These are phyloP conservation scores for Pollicipes pollicipes DNA, from an alignment of 1,140 invertebrate species.

Conservation along the genomic window DNA sequence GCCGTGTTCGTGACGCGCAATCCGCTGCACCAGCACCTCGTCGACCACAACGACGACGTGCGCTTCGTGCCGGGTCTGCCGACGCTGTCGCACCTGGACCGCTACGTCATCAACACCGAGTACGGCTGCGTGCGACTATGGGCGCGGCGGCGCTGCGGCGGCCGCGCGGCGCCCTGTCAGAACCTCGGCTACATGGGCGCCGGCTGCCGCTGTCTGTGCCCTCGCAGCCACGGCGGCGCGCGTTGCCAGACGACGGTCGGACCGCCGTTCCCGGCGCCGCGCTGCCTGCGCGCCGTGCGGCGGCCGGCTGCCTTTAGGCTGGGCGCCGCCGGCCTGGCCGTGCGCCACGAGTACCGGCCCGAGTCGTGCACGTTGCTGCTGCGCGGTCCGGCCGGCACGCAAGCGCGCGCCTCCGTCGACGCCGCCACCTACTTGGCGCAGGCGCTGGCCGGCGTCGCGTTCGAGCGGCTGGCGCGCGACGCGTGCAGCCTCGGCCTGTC, in stretches of 20 bases:
- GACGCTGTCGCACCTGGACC: conserved; percentile 8
- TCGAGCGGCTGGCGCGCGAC: not conserved
- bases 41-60: conserved; percentile 3
- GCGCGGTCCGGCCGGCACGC: not conserved
- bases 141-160: not conserved
- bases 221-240: not conserved
- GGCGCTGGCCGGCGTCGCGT: not conserved
- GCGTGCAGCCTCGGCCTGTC: not conserved
- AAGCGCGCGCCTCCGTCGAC: not conserved
- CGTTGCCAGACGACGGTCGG: not conserved
- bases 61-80: not conserved
- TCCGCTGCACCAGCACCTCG: conserved; percentile 7
- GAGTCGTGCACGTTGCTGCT: not conserved
- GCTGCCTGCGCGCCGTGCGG: not conserved
- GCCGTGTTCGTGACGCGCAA: conserved; percentile 9
- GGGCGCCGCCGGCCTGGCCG: not conserved
- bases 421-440: not conserved
- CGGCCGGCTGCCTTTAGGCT: not conserved
- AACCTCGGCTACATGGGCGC: conserved; percentile 9
- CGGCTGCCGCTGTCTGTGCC: conserved; percentile 4
- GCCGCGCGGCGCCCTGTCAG: not conserved
- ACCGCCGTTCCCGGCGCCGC: not conserved
- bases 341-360: not conserved
- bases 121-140: conserved; percentile 8
- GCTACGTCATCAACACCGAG: conserved; percentile 8